A percentile compares a stretch with the other conserved stretches of the same genome.
Evolutionary conservation across 30 jellyfish, hydroid and myxozoan species (phyloP).

Genomic region (Pseudorhiza aurosa): DNA sequence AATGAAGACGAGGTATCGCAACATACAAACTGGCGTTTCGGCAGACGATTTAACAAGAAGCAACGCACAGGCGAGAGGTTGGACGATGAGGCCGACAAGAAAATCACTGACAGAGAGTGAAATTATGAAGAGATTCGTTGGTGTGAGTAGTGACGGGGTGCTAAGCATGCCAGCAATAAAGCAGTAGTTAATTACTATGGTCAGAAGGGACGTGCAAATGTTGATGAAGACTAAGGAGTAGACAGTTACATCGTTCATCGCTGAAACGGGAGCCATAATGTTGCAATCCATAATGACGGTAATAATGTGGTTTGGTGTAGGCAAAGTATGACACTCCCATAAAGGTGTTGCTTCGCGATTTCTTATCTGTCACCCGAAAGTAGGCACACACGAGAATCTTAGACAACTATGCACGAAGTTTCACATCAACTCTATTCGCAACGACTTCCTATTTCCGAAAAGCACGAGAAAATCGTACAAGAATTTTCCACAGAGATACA

Average conservation of each 20-base stretch:
- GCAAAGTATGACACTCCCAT: too few relatives aligned
- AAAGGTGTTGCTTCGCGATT: too few relatives aligned
- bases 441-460: too few relatives aligned
- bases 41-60: slow-evolving; percentile 8
- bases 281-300: slow-evolving; percentile 26
- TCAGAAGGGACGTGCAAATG: slow-evolving; percentile 22
- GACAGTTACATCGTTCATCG: slow-evolving; percentile 12
- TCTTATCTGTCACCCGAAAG: too few relatives aligned
- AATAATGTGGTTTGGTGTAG: background rate
- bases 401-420: too few relatives aligned
- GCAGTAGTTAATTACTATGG: slow-evolving; percentile 36
- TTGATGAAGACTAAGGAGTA: slow-evolving; percentile 31
- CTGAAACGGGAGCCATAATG: slow-evolving; percentile 16
- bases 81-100: slow-evolving; percentile 57
- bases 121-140: slow-evolving; percentile 44
- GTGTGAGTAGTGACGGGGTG: slow-evolving; percentile 12
- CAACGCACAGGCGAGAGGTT: slow-evolving; percentile 44
- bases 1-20: slow-evolving; percentile 3
- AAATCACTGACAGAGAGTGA: slow-evolving; percentile 50
- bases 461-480: too few relatives aligned
- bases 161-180: slow-evolving; percentile 35
- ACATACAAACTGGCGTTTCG: background rate
- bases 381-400: too few relatives aligned
- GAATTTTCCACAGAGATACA: too few relatives aligned
- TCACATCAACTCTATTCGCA: too few relatives aligned